Base-by-base conservation (phyloP, 2,113 vertebrate genomes). In the Chloropsis cyanopogon region DNA sequence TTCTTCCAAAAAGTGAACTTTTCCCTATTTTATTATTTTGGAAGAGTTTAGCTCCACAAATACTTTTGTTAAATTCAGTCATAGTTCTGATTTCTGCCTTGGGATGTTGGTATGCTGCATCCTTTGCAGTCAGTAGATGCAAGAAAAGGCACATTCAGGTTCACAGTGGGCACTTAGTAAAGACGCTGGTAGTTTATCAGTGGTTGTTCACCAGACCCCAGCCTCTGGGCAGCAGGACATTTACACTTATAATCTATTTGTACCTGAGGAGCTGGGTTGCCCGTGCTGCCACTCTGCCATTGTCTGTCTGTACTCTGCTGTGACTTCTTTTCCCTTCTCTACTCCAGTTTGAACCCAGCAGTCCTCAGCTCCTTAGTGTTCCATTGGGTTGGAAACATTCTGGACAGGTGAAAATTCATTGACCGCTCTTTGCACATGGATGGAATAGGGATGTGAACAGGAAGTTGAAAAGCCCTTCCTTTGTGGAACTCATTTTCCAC, bases 171-270 rank as follows among this genome's bases (percentile, higher is more conserved):
- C 24, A 25, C n/a, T 65, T 47, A 14, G 2, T 65, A 16, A 23
- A n/a, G 35, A 10, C 50, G 4, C 3, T 35, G 0, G n/a, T 75
- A 63, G 6, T 86, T 63, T 56, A 35, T 24, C 49, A 29, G 14
- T 42, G 53, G 23, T 17, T 9, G 3, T 47, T 68, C 91, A 14
- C 29, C 39, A 85, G 47, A 60, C 14, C 15, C 28, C 35, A 57
- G 22, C 25, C 46, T 76, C 50, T 73, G 52, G 18, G 4, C 20
- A 42, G 46, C 39, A n/a, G 72, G 25, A 83, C 41, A 8, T 80
- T 11, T 0, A 42, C 77, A 53, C 25, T n/a, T 11, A 4, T 29
- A 65, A 53, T 12, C 11, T 64, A 0, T n/a, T 44, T 2, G 4
- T 71, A 31, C 49, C 15, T 11, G 20, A 72, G n/a, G 70, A 44